Percentiles rank a stretch among this genome's conserved stretches.
Evolutionary conservation across 2,113 vertebrate species (phyloP).

Genomic region (Sinocyclocheilus maitianheensis): DNA sequence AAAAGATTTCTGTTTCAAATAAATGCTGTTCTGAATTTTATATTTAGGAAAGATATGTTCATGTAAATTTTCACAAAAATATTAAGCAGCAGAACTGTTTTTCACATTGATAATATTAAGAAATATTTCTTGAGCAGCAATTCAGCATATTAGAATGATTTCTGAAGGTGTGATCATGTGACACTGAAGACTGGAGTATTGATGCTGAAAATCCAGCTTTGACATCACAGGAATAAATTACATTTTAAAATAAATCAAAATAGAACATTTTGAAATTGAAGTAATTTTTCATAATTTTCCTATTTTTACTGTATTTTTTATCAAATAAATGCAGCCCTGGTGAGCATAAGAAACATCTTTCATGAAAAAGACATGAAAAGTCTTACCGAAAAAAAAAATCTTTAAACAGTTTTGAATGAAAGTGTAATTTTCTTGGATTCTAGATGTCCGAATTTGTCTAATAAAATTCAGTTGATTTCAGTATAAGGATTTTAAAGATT

Average conservation of each 20-base stretch:
- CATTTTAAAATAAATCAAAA: not conserved
- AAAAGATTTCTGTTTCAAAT: not conserved
- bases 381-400: not conserved
- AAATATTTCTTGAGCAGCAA: not conserved
- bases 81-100: not conserved
- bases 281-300: no score
- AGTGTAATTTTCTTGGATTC: no score
- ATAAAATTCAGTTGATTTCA: not conserved
- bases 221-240: not conserved
- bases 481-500: not conserved
- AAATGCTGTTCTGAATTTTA: not conserved
- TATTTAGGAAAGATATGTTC: not conserved
- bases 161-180: not conserved
- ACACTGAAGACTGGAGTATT: not conserved
- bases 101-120: not conserved
- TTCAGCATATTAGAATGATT: not conserved
- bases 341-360: not conserved
- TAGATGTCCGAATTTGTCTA: not conserved
- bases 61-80: not conserved
- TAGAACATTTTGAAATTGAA: not conserved
- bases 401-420: not conserved
- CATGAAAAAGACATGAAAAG: not conserved
- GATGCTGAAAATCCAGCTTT: not conserved
- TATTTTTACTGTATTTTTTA: not conserved
- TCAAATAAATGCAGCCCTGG: not conserved